These are phyloP conservation scores for Clarias laeviceps DNA, from an alignment of 2,797 vertebrate species.

Conservation along the genomic window DNA sequence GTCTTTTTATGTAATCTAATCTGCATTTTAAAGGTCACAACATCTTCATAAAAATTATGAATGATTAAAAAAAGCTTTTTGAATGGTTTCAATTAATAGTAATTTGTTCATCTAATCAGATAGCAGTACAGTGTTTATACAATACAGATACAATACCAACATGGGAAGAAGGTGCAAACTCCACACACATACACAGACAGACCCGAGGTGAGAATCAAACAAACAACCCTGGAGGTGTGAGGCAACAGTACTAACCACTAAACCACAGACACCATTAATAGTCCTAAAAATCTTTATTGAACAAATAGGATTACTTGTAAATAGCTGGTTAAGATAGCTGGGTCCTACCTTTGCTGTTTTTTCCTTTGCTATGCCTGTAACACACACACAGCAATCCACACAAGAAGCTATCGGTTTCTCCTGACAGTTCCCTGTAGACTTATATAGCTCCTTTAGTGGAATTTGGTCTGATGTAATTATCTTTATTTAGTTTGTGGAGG, in stretches of 20 bases:
- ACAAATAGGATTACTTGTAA: background rate
- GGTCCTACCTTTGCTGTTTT: constrained; percentile 14
- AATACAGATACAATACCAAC: background rate
- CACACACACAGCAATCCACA: background rate
- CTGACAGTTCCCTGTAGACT: background rate
- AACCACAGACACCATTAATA: background rate
- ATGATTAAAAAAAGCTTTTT: background rate
- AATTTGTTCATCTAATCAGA: background rate
- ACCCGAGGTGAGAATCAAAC: no score
- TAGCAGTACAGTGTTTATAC: background rate
- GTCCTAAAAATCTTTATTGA: background rate
- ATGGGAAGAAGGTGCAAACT: background rate
- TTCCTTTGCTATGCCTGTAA: background rate
- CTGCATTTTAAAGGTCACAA: background rate
- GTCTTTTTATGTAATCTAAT: background rate
- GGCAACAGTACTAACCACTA: no score
- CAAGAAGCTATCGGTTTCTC: background rate
- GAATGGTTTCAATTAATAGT: background rate
- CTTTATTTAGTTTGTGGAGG: background rate
- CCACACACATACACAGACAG: no score
- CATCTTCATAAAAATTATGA: background rate
- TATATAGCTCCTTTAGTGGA: background rate
- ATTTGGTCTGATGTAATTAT: constrained; percentile 1
- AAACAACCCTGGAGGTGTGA: no score
- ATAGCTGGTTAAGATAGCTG: background rate